Percentiles rank a stretch among this genome's conserved stretches.
phyloP scores from a whole-genome alignment of 2,113 vertebrate genomes.

The Urocynchramus pylzowi region DNA sequence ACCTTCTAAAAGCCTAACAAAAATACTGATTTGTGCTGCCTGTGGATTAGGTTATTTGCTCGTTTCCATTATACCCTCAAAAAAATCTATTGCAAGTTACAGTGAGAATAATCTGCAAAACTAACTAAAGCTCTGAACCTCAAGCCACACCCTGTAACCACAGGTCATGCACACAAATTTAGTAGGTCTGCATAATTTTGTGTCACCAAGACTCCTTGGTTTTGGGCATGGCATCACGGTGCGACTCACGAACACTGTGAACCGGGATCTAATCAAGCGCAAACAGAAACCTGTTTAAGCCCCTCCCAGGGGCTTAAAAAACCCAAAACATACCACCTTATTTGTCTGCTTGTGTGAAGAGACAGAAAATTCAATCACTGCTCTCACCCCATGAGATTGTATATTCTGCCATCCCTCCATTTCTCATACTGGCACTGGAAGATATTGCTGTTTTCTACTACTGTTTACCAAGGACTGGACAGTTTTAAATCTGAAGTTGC shows the following conservation, averaged over 20 bases:
- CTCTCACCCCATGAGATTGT: neutral
- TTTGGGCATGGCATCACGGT: neutral
- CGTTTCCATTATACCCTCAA: neutral
- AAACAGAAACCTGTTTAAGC: neutral
- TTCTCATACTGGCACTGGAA: neutral
- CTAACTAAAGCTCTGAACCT: neutral
- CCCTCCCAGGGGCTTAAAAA: neutral
- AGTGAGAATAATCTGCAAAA: neutral
- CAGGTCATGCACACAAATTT: neutral
- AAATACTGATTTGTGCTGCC: neutral
- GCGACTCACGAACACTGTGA: neutral
- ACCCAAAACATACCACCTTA: neutral
- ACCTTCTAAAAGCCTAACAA: neutral
- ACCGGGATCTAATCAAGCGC: neutral
- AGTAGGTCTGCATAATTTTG: neutral
- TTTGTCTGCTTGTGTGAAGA: neutral
- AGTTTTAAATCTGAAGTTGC: neutral
- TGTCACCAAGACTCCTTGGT: neutral
- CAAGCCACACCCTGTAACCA: neutral
- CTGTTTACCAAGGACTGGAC: neutral
- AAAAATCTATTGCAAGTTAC: neutral
- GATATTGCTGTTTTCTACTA: neutral
- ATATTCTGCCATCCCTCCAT: neutral
- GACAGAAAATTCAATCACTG: neutral
- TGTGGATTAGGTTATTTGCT: neutral